Conservation (phyloP, 2,888 invertebrate species). For the Melieria crassipennis region DNA sequence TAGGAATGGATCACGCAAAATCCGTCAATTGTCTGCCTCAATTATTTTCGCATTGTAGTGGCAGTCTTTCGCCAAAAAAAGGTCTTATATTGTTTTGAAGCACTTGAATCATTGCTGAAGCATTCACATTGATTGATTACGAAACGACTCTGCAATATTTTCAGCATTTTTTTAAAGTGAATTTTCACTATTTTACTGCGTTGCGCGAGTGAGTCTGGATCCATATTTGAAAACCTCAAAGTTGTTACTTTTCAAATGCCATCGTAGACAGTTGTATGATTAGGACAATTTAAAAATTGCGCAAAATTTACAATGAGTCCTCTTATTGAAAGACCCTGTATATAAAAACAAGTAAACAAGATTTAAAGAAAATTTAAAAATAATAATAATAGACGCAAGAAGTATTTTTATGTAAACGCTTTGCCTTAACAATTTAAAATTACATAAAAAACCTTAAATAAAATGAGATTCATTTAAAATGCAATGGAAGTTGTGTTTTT, state of each 20-base stretch:
- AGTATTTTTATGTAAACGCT: slow-evolving; percentile 65
- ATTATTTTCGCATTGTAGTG: too few relatives aligned
- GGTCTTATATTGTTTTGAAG: too few relatives aligned
- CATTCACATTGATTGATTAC: neutral
- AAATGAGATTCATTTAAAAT: slow-evolving; percentile 24
- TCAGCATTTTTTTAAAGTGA: slow-evolving; percentile 2
- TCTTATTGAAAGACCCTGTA: too few relatives aligned
- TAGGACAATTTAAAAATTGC: neutral
- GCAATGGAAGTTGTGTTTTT: neutral
- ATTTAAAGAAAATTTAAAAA: slow-evolving; percentile 41
- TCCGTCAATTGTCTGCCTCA: too few relatives aligned
- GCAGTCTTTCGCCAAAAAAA: too few relatives aligned
- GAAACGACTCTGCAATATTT: neutral
- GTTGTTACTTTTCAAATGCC: too few relatives aligned
- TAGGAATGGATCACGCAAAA: too few relatives aligned
- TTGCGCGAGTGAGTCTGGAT: too few relatives aligned
- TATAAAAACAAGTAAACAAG: slow-evolving; percentile 39
- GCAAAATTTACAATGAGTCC: neutral
- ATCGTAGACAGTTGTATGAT: slow-evolving; percentile 1
- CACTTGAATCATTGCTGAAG: too few relatives aligned
- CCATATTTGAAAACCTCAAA: too few relatives aligned
- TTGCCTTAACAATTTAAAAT: slow-evolving; percentile 58
- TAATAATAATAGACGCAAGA: slow-evolving; percentile 45
- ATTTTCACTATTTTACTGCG: slow-evolving; percentile 9
- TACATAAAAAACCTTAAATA: slow-evolving; percentile 28